Base-by-base conservation (phyloP, 2,797 vertebrate genomes). In the Melanotaenia nigrans region DNA sequence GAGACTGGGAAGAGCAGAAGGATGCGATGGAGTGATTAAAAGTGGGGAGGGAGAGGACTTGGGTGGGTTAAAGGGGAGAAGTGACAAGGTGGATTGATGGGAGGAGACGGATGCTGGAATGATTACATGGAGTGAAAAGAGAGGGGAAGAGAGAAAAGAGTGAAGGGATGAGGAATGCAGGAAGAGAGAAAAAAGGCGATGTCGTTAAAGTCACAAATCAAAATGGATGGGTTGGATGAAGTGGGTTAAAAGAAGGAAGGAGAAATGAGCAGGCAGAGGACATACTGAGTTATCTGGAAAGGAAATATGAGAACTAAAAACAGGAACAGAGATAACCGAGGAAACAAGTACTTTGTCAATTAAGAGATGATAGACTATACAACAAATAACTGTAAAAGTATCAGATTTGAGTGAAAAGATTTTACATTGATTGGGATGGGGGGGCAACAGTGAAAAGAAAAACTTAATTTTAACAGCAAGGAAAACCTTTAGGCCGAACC, bases 21-120 rank as follows among this genome's bases (percentile, higher is more conserved):
- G 84, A 74, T 66, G 68, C 75, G 81, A 72, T 47, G 40, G 84
- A 73, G 87, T 86, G 81, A 87, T 87, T 87, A 86, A 81, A 85
- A 80, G 63, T 73, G 68, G 55, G 58, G 73, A 47, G 33, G 54
- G 20, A 60, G 66, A 54, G 35, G 59, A 20, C 36, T 36, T 59
- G 67, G 71, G 65, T 42, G 38, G 66, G 67, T 79, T 77, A 78
- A 83, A 84, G 83, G 83, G 61, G 82, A 81, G 64, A 77, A 75
- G 77, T 60, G 84, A 84, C 55, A 68, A 75, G 82, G 80, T 86
- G 78, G 89, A 87, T 78, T 87, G 82, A 91, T 85, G 81, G 51
- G 74, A 65, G 71, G 79, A 80, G 83, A 88, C 77, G 85, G 85
- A 86, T 75, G 82, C 79, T 73, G 82, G 81, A 73, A 74, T 83